phyloP scores from a whole-genome alignment of 2,797 vertebrate species.

The Apogon hyalosoma region DNA sequence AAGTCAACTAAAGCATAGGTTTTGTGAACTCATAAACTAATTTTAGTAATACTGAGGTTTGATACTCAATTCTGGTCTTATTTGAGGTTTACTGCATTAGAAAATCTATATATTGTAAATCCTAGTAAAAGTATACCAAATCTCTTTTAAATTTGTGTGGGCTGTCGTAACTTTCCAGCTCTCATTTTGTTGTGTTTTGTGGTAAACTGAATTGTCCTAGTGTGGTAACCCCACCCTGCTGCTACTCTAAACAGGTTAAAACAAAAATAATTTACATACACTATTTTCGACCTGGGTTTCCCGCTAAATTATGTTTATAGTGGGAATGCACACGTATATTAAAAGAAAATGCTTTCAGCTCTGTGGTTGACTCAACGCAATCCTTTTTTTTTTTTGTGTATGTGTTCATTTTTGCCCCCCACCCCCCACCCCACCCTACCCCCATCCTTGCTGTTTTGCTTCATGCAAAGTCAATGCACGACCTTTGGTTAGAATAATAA shows the following conservation, averaged over 20 bases:
- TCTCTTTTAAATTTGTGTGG: slow-evolving; percentile 24
- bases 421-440: slow-evolving; percentile 11
- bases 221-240: slow-evolving; percentile 69
- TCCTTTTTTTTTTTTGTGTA: slow-evolving; percentile 2
- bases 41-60: not conserved
- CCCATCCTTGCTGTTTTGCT: slow-evolving; percentile 8
- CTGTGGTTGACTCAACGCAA: slow-evolving; percentile 46
- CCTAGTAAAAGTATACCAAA: slow-evolving; percentile 30
- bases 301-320: slow-evolving; percentile 61
- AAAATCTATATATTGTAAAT: not conserved
- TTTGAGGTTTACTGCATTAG: not conserved
- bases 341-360: slow-evolving; percentile 58
- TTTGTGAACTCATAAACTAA: no score
- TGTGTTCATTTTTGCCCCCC: slow-evolving; percentile 12
- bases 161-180: slow-evolving; percentile 33
- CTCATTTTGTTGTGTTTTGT: slow-evolving; percentile 56
- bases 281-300: slow-evolving; percentile 64
- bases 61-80: not conserved
- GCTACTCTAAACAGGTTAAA: slow-evolving; percentile 74
- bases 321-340: slow-evolving; percentile 57
- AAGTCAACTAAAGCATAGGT: no score
- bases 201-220: slow-evolving; percentile 65
- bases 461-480: slow-evolving; percentile 54
- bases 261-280: slow-evolving; percentile 65
- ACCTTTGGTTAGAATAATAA: slow-evolving; percentile 73